phyloP scores from a whole-genome alignment of 2,888 invertebrate genomes.

The Metacarcinus magister region DNA sequence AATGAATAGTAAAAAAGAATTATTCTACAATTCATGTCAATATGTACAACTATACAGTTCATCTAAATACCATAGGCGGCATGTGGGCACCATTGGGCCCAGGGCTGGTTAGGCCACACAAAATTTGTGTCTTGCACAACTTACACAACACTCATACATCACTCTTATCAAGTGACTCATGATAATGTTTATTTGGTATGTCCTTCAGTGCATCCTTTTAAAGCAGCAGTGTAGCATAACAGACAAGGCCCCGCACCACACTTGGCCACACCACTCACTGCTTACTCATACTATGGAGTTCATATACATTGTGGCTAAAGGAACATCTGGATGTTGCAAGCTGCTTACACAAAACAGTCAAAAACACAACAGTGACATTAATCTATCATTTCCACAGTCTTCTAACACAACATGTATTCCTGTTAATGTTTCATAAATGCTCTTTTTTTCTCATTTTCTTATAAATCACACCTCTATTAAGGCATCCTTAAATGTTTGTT shows the following conservation, averaged over 20 bases:
- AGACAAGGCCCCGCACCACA: constrained; percentile 67
- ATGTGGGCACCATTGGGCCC: constrained; percentile 80
- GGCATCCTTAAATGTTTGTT: constrained; percentile 57
- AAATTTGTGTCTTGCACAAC: constrained; percentile 74
- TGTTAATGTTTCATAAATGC: constrained; percentile 61
- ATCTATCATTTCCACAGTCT: constrained; percentile 70
- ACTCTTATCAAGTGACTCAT: constrained; percentile 73
- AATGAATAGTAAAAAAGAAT: constrained; percentile 79
- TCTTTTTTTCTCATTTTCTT: constrained; percentile 59
- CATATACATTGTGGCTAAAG: constrained; percentile 68
- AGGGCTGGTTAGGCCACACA: constrained; percentile 78
- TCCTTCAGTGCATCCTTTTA: constrained; percentile 65
- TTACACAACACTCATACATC: constrained; percentile 80
- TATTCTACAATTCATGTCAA: constrained; percentile 73
- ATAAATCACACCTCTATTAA: constrained; percentile 69
- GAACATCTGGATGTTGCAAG: constrained; percentile 75
- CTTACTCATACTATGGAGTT: constrained; percentile 56
- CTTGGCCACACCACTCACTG: constrained; percentile 54
- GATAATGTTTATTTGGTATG: constrained; percentile 73
- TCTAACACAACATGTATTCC: constrained; percentile 67
- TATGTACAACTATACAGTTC: constrained; percentile 80
- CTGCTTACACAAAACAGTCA: constrained; percentile 73
- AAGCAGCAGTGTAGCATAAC: constrained; percentile 64
- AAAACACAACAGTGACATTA: constrained; percentile 73
- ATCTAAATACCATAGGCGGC: constrained; percentile 79